Conservation (phyloP, 2,888 invertebrate species). For the Prenolepis imparis region DNA sequence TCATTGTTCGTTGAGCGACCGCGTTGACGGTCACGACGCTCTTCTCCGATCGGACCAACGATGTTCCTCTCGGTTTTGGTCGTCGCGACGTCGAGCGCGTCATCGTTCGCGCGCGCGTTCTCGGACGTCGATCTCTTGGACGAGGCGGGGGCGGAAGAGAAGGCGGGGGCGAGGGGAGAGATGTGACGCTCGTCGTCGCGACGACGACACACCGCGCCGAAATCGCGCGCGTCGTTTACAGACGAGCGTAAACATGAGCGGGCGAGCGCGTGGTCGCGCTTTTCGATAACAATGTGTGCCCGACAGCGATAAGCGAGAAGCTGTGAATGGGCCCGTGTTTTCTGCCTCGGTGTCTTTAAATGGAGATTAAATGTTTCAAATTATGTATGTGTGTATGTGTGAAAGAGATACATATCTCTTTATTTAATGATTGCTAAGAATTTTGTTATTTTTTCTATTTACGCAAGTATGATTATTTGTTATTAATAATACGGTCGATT, state of each 20-base stretch:
- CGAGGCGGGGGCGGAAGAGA: background rate
- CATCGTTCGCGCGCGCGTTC: slow-evolving; percentile 39
- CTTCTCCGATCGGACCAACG: background rate
- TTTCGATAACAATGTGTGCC: background rate
- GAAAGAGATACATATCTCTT: background rate
- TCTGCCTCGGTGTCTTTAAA: slow-evolving; percentile 9
- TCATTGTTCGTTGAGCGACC: slow-evolving; percentile 29
- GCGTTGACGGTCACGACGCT: slow-evolving; percentile 16
- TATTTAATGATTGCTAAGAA: background rate
- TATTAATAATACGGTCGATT: background rate
- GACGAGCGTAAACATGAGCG: slow-evolving; percentile 27
- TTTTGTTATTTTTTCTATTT: background rate
- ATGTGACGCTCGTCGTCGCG: slow-evolving; percentile 13
- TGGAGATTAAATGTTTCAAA: background rate
- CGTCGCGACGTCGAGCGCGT: slow-evolving; percentile 47
- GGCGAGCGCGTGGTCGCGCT: slow-evolving; percentile 27
- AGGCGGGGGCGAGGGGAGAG: background rate
- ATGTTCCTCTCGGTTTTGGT: slow-evolving; percentile 45
- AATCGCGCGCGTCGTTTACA: background rate
- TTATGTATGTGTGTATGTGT: background rate
- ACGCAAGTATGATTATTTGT: too few relatives aligned
- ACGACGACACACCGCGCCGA: background rate
- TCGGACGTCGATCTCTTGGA: slow-evolving; percentile 30
- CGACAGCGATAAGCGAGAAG: slow-evolving; percentile 29
- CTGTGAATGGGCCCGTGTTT: slow-evolving; percentile 47